These are phyloP conservation scores for Crax fasciolata DNA, from an alignment of 2,797 vertebrate genomes.

Conservation along the genomic window DNA sequence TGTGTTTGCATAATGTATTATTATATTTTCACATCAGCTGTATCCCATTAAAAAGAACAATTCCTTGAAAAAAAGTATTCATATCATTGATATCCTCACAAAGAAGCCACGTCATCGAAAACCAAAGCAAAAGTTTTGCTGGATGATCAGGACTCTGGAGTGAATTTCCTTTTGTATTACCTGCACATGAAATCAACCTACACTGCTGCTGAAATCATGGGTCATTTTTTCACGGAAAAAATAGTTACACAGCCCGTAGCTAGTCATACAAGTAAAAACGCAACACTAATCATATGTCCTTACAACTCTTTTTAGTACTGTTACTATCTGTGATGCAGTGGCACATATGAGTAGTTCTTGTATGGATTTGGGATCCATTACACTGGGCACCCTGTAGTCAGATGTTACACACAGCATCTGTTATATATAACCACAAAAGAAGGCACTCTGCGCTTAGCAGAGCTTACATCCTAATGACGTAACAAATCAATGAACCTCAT, in stretches of 20 bases:
- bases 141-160: neutral
- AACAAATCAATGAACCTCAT: neutral
- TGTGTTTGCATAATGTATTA: slow-evolving; percentile 24
- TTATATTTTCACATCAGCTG: slow-evolving; percentile 48
- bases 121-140: slow-evolving; percentile 19
- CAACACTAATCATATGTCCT: neutral
- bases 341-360: neutral
- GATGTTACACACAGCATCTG: neutral
- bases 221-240: neutral
- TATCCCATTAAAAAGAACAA: neutral
- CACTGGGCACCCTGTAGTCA: neutral
- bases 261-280: neutral
- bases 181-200: neutral
- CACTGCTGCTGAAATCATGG: neutral
- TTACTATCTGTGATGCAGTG: neutral
- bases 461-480: neutral
- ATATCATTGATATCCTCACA: slow-evolving; percentile 33
- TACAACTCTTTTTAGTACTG: neutral
- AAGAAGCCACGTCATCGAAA: neutral
- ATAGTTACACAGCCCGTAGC: neutral
- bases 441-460: neutral
- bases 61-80: slow-evolving; percentile 38
- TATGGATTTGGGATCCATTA: neutral
- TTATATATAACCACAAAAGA: neutral
- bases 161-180: neutral